Evolutionary conservation across 1,140 invertebrate genomes (phyloP).

Genomic region (Pogonus chalceus): DNA sequence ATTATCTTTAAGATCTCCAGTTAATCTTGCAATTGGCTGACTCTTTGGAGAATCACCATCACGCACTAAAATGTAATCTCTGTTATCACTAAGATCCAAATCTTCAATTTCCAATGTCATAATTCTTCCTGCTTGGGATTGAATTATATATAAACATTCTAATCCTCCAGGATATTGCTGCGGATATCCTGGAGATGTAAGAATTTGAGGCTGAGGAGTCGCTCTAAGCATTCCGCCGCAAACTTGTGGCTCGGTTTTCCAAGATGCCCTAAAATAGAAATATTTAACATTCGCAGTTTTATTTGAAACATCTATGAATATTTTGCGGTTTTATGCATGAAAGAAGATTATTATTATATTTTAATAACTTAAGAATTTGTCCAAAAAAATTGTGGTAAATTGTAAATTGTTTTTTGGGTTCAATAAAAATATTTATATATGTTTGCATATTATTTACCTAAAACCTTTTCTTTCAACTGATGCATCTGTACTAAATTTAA

Average conservation of each 20-base stretch:
- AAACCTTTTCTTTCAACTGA: constrained; percentile 92
- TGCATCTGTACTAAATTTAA: constrained; percentile 90
- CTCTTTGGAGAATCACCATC: constrained; percentile 82
- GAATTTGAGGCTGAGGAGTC: constrained; percentile 67
- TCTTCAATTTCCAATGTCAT: constrained; percentile 84
- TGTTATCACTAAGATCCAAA: constrained; percentile 72
- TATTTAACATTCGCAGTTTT: no score
- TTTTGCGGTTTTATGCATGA: constrained; percentile 6
- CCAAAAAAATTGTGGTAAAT: no score
- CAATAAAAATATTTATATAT: no score
- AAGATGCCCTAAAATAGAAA: constrained; percentile 60
- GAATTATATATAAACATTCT: constrained; percentile 87
- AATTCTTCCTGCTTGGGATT: constrained; percentile 77
- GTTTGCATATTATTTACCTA: no score
- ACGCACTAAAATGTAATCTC: constrained; percentile 80
- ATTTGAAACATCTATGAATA: no score
- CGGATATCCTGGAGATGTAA: constrained; percentile 85
- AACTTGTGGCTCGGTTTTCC: constrained; percentile 85
- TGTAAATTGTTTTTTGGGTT: no score
- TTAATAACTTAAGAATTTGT: no score
- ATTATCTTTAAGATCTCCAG: constrained; percentile 67
- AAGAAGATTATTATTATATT: constrained; percentile 9
- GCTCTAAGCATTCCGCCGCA: constrained; percentile 78
- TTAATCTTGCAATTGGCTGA: constrained; percentile 68
- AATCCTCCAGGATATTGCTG: constrained; percentile 85